These are phyloP conservation scores for Furnarius figulus DNA, from an alignment of 2,113 vertebrate genomes.

Conservation along the genomic window DNA sequence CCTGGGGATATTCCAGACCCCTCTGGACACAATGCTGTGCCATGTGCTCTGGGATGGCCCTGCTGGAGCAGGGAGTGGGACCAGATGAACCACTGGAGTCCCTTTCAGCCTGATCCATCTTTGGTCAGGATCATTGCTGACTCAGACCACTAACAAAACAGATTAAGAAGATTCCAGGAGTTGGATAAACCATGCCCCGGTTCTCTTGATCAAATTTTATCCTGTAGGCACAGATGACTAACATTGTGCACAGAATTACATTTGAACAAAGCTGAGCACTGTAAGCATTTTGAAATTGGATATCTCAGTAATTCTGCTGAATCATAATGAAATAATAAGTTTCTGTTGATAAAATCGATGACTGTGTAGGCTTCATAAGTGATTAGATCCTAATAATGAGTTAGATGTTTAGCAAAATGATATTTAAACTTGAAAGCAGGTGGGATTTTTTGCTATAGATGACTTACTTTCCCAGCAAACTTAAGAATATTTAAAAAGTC, in stretches of 20 bases:
- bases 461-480: neutral
- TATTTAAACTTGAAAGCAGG: neutral
- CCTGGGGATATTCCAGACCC: neutral
- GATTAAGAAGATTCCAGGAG: neutral
- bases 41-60: neutral
- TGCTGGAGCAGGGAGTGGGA: neutral
- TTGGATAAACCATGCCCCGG: neutral
- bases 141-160: neutral
- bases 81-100: neutral
- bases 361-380: neutral
- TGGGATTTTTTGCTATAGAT: neutral
- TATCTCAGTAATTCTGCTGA: neutral
- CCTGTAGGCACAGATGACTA: neutral
- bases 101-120: fast-evolving
- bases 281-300: neutral
- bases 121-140: neutral
- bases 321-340: neutral
- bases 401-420: neutral
- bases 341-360: neutral
- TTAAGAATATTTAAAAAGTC: neutral
- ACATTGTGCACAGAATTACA: neutral
- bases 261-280: neutral
- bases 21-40: neutral
- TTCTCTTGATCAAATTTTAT: neutral
- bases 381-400: neutral